Percentiles rank a stretch among this genome's conserved stretches.
Evolutionary conservation across 2,113 vertebrate genomes (phyloP).

Genomic region (Eonycteris spelaea): DNA sequence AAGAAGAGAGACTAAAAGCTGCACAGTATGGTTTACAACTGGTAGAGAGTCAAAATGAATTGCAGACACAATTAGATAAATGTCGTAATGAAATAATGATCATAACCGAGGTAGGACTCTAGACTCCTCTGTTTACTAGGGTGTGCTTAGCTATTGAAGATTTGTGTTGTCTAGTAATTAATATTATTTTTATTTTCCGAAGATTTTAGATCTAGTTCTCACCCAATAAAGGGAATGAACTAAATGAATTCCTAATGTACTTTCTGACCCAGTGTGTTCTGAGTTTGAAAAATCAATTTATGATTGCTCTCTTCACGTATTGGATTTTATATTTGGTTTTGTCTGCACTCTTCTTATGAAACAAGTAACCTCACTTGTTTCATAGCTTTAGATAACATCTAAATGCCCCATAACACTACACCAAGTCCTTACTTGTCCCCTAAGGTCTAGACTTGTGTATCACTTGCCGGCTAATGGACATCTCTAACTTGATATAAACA

Average conservation of each 20-base stretch:
- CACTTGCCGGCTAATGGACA: not conserved
- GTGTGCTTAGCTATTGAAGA: not conserved
- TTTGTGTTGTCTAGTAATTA: not conserved
- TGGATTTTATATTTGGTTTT: not conserved
- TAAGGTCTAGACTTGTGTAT: not conserved
- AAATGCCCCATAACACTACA: not conserved
- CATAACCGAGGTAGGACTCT: conserved; percentile 85
- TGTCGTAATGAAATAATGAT: conserved; percentile 88
- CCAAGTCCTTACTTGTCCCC: not conserved
- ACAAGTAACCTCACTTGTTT: not conserved
- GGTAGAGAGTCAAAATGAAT: conserved; percentile 88
- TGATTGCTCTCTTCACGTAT: not conserved
- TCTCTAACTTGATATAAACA: not conserved
- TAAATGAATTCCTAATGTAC: not conserved
- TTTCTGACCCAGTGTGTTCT: not conserved
- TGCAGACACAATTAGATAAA: conserved; percentile 91
- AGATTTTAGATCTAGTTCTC: not conserved
- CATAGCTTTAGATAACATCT: not conserved
- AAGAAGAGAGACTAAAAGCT: conserved; percentile 89
- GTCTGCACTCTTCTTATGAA: not conserved
- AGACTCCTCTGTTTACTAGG: not conserved
- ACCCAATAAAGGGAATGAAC: not conserved
- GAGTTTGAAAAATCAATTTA: not conserved
- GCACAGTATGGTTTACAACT: conserved; percentile 93
- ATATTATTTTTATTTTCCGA: not conserved